Conservation (phyloP, 2,113 vertebrate species). For the Megaleporinus macrocephalus region DNA sequence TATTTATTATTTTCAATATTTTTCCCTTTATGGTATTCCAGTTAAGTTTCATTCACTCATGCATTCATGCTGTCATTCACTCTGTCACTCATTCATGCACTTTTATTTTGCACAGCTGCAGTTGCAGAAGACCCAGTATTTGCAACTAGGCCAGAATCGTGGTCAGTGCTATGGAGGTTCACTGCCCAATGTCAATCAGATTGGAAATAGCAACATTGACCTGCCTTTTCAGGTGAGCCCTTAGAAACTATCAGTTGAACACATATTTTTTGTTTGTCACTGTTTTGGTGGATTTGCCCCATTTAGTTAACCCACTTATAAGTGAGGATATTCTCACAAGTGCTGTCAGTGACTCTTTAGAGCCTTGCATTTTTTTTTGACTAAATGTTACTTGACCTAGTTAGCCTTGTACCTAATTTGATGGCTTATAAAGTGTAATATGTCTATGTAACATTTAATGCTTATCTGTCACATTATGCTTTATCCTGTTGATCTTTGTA, state of each 20-base stretch:
- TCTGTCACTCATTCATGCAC: slow-evolving; percentile 80
- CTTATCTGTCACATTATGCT: neutral
- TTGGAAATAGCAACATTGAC: slow-evolving; percentile 94
- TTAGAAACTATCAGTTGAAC: slow-evolving; percentile 71
- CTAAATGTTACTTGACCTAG: neutral
- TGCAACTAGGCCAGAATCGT: slow-evolving; percentile 97
- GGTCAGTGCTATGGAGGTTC: slow-evolving; percentile 98
- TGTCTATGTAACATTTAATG: neutral
- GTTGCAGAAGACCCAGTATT: slow-evolving; percentile 98
- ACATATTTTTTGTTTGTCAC: slow-evolving; percentile 59
- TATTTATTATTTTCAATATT: no score
- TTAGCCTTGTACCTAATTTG: neutral
- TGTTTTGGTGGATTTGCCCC: slow-evolving; percentile 16
- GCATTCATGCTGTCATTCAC: slow-evolving; percentile 72
- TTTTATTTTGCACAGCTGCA: slow-evolving; percentile 91
- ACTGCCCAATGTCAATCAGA: slow-evolving; percentile 98
- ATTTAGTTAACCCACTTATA: slow-evolving; percentile 27
- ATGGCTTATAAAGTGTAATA: neutral
- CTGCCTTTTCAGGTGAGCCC: slow-evolving; percentile 97
- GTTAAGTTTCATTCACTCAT: slow-evolving; percentile 62
- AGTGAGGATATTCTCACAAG: neutral
- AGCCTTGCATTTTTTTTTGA: neutral
- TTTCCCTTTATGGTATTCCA: slow-evolving; percentile 21
- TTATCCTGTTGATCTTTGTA: neutral
- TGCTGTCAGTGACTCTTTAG: neutral